Base-by-base conservation (phyloP, 2,797 vertebrate genomes). In the Helicolenus hilgendorfi region DNA sequence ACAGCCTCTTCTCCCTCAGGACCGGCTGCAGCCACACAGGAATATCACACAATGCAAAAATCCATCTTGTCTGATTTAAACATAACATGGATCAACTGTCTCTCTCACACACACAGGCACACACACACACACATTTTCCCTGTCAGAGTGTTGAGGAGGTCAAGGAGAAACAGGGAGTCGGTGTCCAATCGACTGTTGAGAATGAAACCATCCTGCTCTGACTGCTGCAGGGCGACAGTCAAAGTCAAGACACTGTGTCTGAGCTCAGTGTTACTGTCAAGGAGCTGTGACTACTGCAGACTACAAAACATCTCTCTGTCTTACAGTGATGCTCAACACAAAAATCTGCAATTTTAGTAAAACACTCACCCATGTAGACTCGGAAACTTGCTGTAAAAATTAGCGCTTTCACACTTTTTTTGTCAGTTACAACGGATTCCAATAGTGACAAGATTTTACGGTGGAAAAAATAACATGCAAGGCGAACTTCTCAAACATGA, bases 171-270 rank as follows among this genome's bases (percentile, higher is more conserved):
- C 14, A 0, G 41, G 68, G 70, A 78, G 79, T 77, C 45, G 1
- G 63, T 58, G 80, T 87, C 79, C 69, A 36, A 84, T 83, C 72
- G 72, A 89, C 74, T 83, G 76, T 64, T 80, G 75, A 84, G 72
- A 71, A 84, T 84, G 45, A 84, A 85, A 70, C 68, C 79, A 15
- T 79, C 64, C 79, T 58, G 82, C 59, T 79, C 59, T 35, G 55
- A 75, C 38, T 75, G 67, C 60, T 71, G 77, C 62, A 77, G 63
- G 56, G 27, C 9, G 22, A 15, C 33, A 45, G 67, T 83, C 70
- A 89, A 81, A 87, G 75, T 77, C 67, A 72, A 89, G 82, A 79
- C 58, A n/a, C 31, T 41, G 81, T 9, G 68, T 71, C 81, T 77
- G 53, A 77, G 86, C 55, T 69, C 58, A 29, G 36, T 18, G 71